Evolutionary conservation across 2,113 vertebrate genomes (phyloP), one percentile per base, ranked within the genome.

Genomic region (Hucho hucho): DNA sequence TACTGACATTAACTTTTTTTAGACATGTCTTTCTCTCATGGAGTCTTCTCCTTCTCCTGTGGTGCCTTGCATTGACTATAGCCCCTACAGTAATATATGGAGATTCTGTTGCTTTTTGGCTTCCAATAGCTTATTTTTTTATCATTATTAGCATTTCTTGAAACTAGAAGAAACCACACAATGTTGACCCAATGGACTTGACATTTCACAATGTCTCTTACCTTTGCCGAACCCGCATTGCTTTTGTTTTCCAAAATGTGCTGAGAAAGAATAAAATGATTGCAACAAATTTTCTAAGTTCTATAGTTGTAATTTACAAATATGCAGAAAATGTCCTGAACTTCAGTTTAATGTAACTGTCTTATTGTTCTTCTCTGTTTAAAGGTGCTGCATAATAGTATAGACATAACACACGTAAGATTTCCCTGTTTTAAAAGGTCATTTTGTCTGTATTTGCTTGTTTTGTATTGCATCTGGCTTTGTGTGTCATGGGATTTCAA

Each of bases 41-140:
- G 83, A 89, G 84, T 89, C 80, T 79, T 81, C 67, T 84, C 75
- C 80, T 83, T 89, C 88, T 93, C 88, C 90, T 89, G 91, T 90
- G 90, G 93, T 94, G 93, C 93, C 93, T 94, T 93, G 92, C 89
- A 86, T 92, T 92, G 88, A 88, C 84, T 87, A 82, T 86, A 91
- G 83, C 85, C 86, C 90, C 84, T 84, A 90, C 87, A 91, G 86
- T 90, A 87, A 90, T 91, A 88, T n/a, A 28, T 87, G 77, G 46
- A 87, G 64, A 88, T 87, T 82, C 53, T 79, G 81, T 84, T 86
- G 70, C 59, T 82, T 82, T 65, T 77, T 32, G 1, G 32, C 89
- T 91, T 81, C 32, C 6, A 77, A 72, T 81, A 64, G 73, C 37
- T 61, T 83, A n/a, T n/a, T 79, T 32, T 76, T 74, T 73, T 78